phyloP scores from a whole-genome alignment of 2,888 invertebrate species.

The Nephrotoma flavescens region DNA sequence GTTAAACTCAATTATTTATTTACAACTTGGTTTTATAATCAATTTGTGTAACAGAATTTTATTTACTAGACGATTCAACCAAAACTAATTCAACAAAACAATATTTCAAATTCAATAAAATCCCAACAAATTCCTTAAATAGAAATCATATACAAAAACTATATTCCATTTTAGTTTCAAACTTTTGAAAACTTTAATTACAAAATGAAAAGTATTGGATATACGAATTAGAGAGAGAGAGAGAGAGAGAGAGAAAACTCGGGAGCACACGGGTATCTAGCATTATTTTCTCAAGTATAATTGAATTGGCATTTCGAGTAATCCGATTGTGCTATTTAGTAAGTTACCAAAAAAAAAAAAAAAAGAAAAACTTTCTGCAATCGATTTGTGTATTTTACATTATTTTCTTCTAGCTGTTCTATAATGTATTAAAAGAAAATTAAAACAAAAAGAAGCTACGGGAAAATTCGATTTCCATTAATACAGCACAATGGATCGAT shows the following conservation, averaged over 20 bases:
- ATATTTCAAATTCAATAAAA: neutral
- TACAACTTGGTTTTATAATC: too few relatives aligned
- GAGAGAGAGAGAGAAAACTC: neutral
- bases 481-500: neutral
- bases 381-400: neutral
- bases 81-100: neutral
- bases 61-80: too few relatives aligned
- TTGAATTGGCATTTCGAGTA: neutral
- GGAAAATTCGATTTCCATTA: neutral
- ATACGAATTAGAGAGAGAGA: neutral
- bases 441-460: neutral
- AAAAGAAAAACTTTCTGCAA: neutral
- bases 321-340: neutral
- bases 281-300: neutral
- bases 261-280: neutral
- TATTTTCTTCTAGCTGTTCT: neutral
- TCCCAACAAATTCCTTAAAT: neutral
- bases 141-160: neutral
- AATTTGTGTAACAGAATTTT: too few relatives aligned
- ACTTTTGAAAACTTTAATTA: neutral
- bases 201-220: neutral
- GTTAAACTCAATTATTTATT: too few relatives aligned
- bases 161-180: neutral
- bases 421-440: neutral
- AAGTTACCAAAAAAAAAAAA: neutral